Evolutionary conservation across 2,113 vertebrate genomes (phyloP).

Genomic region (Lophura nycthemera): DNA sequence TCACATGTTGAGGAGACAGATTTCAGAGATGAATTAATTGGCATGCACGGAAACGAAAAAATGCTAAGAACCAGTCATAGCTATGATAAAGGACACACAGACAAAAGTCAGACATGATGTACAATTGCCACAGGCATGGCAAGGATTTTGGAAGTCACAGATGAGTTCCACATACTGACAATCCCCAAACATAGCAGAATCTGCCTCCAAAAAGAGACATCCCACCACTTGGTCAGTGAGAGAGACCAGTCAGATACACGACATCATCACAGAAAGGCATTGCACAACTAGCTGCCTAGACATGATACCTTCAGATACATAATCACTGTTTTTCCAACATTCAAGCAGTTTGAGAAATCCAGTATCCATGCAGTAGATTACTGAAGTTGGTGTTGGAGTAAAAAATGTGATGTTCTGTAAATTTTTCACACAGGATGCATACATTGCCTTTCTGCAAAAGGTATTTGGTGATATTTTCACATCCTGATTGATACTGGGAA

Average conservation of each 20-base stretch:
- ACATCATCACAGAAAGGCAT: not conserved
- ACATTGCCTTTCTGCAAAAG: not conserved
- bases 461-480: not conserved
- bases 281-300: not conserved
- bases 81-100: not conserved
- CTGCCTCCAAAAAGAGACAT: not conserved
- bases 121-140: not conserved
- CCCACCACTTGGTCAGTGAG: not conserved
- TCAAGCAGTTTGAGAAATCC: not conserved
- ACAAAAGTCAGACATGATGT: not conserved
- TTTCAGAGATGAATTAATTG: not conserved
- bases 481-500: not conserved
- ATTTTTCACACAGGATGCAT: not conserved
- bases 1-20: not conserved
- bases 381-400: not conserved
- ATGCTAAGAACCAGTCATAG: not conserved
- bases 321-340: not conserved
- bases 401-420: rapidly evolving
- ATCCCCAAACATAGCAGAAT: not conserved
- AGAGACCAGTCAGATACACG: not conserved
- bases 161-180: not conserved
- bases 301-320: not conserved
- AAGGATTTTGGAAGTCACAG: not conserved
- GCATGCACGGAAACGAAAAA: not conserved
- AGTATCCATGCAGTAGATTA: not conserved